These are phyloP conservation scores for Varanus salvator DNA, from an alignment of 2,113 vertebrate species.

Conservation along the genomic window DNA sequence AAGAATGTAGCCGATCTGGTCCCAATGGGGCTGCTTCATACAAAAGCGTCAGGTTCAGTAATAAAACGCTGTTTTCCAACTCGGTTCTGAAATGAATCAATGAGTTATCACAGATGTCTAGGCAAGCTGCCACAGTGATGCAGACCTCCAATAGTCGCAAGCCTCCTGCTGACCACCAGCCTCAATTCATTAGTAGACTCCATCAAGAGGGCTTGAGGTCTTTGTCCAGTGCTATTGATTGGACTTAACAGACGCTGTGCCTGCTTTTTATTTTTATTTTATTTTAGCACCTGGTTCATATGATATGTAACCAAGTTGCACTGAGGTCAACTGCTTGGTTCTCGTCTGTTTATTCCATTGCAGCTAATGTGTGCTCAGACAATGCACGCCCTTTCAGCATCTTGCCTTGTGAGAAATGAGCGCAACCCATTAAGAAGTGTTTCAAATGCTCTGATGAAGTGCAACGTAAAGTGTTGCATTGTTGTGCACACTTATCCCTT, in stretches of 20 bases:
- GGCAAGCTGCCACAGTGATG: not conserved
- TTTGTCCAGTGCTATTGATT: not conserved
- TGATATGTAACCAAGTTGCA: not conserved
- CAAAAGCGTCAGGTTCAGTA: not conserved
- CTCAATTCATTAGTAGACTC: not conserved
- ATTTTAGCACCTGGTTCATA: not conserved
- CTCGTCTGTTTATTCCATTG: not conserved
- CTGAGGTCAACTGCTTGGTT: no score
- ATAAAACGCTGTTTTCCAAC: not conserved
- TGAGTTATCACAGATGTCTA: not conserved
- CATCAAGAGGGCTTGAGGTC: not conserved
- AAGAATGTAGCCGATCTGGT: not conserved
- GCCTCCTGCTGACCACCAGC: not conserved
- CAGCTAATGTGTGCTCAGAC: not conserved
- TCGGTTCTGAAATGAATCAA: not conserved
- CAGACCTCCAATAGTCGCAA: not conserved
- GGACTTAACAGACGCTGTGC: not conserved
- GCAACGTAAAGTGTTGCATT: not conserved
- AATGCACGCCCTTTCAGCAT: not conserved
- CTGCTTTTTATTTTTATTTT: not conserved
- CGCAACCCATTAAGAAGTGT: not conserved
- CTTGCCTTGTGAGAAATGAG: not conserved
- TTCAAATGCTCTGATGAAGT: not conserved
- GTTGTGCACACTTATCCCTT: constrained; percentile 1
- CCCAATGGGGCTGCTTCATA: not conserved